Evolutionary conservation across 2,797 vertebrate genomes (phyloP), one percentile per base, ranked within the genome.

Genomic region (Rhinophrynus dorsalis): DNA sequence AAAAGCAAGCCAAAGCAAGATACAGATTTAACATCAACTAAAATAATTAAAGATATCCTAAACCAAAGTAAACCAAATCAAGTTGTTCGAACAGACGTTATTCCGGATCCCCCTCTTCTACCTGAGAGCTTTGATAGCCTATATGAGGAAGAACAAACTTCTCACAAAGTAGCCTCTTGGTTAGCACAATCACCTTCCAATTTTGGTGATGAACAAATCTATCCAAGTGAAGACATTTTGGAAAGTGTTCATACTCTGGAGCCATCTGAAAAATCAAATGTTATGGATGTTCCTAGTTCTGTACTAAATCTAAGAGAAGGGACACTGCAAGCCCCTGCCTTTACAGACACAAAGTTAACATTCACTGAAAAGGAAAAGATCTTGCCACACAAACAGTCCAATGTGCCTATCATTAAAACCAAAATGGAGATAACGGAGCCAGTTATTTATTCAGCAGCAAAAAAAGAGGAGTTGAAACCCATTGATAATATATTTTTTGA

Each of bases 51-150:
- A 48, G 23, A 51, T 52, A 11, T 62, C 26, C 23, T 40, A 1
- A 54, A 40, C 26, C 32, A 48, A 45, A 52, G 21, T 27, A 42
- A 44, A 21, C 37, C 17, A 7, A 40, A n/a, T 29, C 6, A 35
- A 21, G 35, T 51, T 27, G 8, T 52, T 13, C n/a, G 18, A 42
- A 37, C 57, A 33, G 57, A 62, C 13, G 11, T 13, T 3, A 3
- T 38, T 40, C 69, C 12, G 83, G 87, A 32, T 74, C 83, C 29
- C 71, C 76, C n/a, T 78, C 35, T 61, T 79, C 64, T 62, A 10
- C 6, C 20, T 65, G 54, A 30, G 37, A 78, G 38, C 21, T 51
- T 17, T 48, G 75, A 27, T 6, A 73, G 40, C 24, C 8, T 66
- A 68, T 69, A 32, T 42, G 64, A 18, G 59, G 60, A 52, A 44